Conservation (phyloP, 2,888 invertebrate genomes). For the Aspidapion aeneum region DNA sequence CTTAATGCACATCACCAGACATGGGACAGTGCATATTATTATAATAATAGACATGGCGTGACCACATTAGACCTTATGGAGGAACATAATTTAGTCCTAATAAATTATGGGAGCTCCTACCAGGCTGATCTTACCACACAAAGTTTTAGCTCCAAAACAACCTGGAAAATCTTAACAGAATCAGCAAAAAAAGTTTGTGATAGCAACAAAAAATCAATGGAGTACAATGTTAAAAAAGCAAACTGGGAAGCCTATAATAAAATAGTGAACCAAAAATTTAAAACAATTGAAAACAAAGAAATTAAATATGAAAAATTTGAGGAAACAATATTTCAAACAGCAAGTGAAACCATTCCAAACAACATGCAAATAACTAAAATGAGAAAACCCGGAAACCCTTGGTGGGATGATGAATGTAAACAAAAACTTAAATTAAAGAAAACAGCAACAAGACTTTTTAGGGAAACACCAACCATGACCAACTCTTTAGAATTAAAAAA, state of each 20-base stretch:
- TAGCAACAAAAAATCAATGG: neutral
- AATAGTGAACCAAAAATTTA: neutral
- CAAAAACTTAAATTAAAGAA: neutral
- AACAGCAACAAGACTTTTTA: neutral
- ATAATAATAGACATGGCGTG: constrained; percentile 1
- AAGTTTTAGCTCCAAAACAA: neutral
- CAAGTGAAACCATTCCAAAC: neutral
- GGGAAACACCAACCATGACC: neutral
- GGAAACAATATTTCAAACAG: neutral
- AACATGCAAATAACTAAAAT: neutral
- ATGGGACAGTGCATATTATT: constrained; percentile 5
- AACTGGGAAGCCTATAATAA: neutral
- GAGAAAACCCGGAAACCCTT: neutral
- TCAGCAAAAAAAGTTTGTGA: too few species aligned
- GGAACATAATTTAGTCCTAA: neutral
- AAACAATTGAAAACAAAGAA: neutral
- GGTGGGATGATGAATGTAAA: constrained; percentile 10
- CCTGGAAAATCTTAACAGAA: too few species aligned
- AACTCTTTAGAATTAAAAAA: neutral
- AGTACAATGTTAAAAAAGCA: neutral
- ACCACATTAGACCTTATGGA: neutral
- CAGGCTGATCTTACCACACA: neutral
- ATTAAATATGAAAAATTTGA: neutral
- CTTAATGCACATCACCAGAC: constrained; percentile 11
- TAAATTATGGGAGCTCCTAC: constrained; percentile 5